Percentiles rank a stretch among this genome's conserved stretches.
Evolutionary conservation across 2,797 vertebrate genomes (phyloP).

Genomic region (Spinus olivaceus): DNA sequence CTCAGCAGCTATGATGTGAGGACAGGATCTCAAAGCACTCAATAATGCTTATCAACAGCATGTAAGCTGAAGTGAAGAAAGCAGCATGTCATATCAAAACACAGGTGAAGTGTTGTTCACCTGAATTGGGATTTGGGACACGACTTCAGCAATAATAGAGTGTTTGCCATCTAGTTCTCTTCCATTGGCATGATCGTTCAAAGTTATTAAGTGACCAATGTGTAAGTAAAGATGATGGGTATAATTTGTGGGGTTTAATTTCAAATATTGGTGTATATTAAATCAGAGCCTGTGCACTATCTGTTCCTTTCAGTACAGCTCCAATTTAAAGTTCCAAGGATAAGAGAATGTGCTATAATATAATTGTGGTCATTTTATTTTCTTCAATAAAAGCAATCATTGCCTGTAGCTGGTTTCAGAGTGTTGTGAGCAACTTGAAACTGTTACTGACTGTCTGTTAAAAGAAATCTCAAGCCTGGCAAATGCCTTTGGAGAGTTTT

Average conservation of each 20-base stretch:
- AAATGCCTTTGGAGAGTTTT: constrained; percentile 8
- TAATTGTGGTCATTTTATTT: constrained; percentile 55
- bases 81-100: background rate
- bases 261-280: background rate
- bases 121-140: background rate
- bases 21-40: background rate
- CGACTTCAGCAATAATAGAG: background rate
- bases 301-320: background rate
- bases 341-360: constrained; percentile 32
- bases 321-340: constrained; percentile 8
- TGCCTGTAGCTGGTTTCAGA: constrained; percentile 4
- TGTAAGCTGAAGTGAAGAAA: background rate
- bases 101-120: background rate
- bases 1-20: background rate
- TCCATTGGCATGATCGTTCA: background rate
- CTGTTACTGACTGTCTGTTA: background rate
- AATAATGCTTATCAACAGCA: background rate
- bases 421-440: background rate
- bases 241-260: constrained; percentile 8
- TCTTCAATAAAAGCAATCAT: constrained; percentile 33
- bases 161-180: background rate
- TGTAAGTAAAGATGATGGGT: background rate
- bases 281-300: background rate
- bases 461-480: constrained; percentile 1
- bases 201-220: background rate